Percentiles rank a stretch among this genome's conserved stretches.
Evolutionary conservation across 1,140 invertebrate genomes (phyloP).

Genomic region (Patella vulgata): DNA sequence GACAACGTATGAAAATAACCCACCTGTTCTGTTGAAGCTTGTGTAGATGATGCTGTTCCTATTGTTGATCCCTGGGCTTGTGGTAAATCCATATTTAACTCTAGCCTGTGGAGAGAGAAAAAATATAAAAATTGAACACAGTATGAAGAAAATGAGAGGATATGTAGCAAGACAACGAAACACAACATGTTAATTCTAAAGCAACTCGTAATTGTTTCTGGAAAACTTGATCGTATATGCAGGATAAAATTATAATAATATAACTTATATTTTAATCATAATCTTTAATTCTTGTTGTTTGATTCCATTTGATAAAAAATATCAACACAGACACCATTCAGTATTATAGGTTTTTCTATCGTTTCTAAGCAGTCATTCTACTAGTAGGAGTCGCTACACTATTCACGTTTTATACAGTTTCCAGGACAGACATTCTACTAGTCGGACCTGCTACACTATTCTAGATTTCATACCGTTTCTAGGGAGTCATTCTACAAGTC

Average conservation of each 20-base stretch:
- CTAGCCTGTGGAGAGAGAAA: conserved; percentile 77
- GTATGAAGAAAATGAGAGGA: not conserved
- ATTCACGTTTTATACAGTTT: no score
- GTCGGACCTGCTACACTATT: no score
- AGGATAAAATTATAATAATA: not conserved
- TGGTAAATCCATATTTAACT: conserved; percentile 96
- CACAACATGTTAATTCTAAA: not conserved
- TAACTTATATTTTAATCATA: no score
- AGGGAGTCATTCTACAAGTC: no score
- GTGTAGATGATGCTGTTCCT: conserved; percentile 62
- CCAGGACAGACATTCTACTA: no score
- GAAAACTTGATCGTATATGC: not conserved
- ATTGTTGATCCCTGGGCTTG: conserved; percentile 79
- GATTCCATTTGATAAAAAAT: no score
- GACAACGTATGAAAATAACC: conserved; percentile 2
- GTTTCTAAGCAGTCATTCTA: no score
- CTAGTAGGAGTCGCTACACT: no score
- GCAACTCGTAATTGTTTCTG: not conserved
- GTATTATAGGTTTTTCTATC: no score
- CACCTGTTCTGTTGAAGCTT: conserved; percentile 65
- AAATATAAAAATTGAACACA: not conserved
- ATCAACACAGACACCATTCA: no score
- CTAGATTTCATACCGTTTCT: no score
- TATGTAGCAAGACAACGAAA: not conserved
- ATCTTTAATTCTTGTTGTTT: no score